Percentiles rank a stretch among this genome's conserved stretches.
These are phyloP conservation scores for Dorcus parallelipipedus DNA, from an alignment of 2,888 invertebrate genomes.

Conservation along the genomic window DNA sequence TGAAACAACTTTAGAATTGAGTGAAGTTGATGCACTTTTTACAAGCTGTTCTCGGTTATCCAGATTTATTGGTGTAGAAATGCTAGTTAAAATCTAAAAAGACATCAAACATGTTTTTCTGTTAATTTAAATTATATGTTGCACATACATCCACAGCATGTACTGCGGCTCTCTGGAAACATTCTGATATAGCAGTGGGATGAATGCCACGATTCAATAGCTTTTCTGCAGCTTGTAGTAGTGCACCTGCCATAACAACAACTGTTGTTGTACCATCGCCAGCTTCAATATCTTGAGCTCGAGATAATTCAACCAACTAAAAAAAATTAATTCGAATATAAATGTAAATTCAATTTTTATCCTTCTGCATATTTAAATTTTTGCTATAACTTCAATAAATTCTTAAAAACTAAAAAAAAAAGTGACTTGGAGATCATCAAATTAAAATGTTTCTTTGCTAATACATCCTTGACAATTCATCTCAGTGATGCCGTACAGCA, in stretches of 20 bases:
- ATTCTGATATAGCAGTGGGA: conserved; percentile 95
- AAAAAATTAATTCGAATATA: conserved; percentile 14
- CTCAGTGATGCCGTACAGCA: too few relatives aligned
- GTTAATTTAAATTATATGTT: conserved; percentile 1
- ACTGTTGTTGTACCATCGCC: conserved; percentile 99
- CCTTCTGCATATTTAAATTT: too few relatives aligned
- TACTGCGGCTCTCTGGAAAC: conserved; percentile 84
- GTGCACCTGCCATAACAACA: conserved; percentile 93
- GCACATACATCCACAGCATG: conserved; percentile 62
- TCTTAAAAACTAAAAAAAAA: too few relatives aligned
- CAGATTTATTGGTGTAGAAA: conserved; percentile 84
- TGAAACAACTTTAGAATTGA: conserved; percentile 98
- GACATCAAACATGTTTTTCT: conserved; percentile 20
- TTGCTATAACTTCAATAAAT: too few relatives aligned
- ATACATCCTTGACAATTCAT: too few relatives aligned
- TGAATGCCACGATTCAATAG: conserved; percentile 92
- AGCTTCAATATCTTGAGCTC: conserved; percentile 98
- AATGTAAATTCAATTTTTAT: too few relatives aligned
- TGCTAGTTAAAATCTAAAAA: conserved; percentile 65
- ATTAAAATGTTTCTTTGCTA: too few relatives aligned
- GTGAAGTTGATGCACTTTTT: conserved; percentile 94
- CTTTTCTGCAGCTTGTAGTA: conserved; percentile 92
- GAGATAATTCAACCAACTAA: conserved; percentile 93
- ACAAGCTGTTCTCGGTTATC: conserved; percentile 81
- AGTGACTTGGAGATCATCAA: too few relatives aligned